Evolutionary conservation across 2,888 invertebrate species (phyloP), one percentile per base, ranked within the genome.

Genomic region (Zootermopsis nevadensis): DNA sequence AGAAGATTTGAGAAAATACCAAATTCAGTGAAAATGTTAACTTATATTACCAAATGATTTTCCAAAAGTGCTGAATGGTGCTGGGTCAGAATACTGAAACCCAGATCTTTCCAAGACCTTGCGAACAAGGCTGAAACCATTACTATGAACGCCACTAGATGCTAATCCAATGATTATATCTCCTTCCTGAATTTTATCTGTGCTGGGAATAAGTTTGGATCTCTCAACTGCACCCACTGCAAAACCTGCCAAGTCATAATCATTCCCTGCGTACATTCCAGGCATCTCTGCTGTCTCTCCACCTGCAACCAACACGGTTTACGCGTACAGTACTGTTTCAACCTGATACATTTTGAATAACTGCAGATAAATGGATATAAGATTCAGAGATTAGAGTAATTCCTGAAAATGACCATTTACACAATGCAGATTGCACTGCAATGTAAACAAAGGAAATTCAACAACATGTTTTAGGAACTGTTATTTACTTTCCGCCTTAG

Each of bases 281-380:
- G 99, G 99, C 98, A 99, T 98, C 91, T 98, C 98, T 0, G 99
- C 99, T 1, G 99, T 99, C 91, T 99, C 99, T 0, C 99, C 99
- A 85, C 94, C 94, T 84, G 48, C 27, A 77, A 81, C 30, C 12
- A 83, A 55, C n/a, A 42, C 38, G 12, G 4, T 42, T 42, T 6
- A 42, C 15, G n/a, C 38, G 12, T 4, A 42, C 15, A 42, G 8
- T 42, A 42, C 38, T 12, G 38, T 42, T 42, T 42, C 38, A 42
- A 15, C 15, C 15, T 8, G 8, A 42, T 42, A 15, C 15, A 42
- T 0, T n/a, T n/a, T n/a, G n/a, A n/a, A n/a, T n/a, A n/a, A n/a
- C n/a, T n/a, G n/a, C n/a, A n/a, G n/a, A n/a, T n/a, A n/a, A n/a
- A n/a, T n/a, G 12, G 38, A 42, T 1, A 15, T 42, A 42, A 1